Evolutionary conservation across 1,140 invertebrate genomes (phyloP).

Genomic region (Elymnias hypermnestra): DNA sequence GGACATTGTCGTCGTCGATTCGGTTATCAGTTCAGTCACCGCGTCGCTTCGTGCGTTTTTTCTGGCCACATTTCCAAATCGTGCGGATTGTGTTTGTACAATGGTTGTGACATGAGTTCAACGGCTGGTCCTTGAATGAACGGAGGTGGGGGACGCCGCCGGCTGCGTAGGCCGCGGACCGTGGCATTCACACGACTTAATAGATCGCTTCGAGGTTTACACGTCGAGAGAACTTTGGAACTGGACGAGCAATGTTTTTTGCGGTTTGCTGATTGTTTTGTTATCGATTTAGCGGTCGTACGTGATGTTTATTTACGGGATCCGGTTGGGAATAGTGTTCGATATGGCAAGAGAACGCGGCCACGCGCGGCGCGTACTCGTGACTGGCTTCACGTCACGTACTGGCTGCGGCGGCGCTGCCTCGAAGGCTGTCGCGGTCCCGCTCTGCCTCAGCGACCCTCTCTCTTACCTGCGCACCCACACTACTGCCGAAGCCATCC

Average conservation of each 20-base stretch:
- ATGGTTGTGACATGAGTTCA: constrained; percentile 61
- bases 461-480: constrained; percentile 46
- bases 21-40: constrained; percentile 47
- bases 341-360: constrained; percentile 43
- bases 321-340: constrained; percentile 36
- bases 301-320: constrained; percentile 40
- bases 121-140: constrained; percentile 71
- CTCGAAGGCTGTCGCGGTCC: constrained; percentile 45
- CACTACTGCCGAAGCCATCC: constrained; percentile 14
- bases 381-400: constrained; percentile 47
- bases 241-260: background rate
- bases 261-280: constrained; percentile 9
- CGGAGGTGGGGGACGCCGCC: constrained; percentile 61
- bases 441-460: constrained; percentile 45
- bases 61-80: constrained; percentile 50
- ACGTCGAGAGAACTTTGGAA: background rate
- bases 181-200: constrained; percentile 67
- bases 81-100: constrained; percentile 37
- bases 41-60: constrained; percentile 31
- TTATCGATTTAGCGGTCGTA: constrained; percentile 29
- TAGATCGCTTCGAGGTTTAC: constrained; percentile 17
- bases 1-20: constrained; percentile 61
- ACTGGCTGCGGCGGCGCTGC: constrained; percentile 31
- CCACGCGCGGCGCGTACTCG: constrained; percentile 54
- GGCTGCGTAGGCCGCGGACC: constrained; percentile 65